These are phyloP conservation scores for Eleutherodactylus coqui DNA, from an alignment of 2,797 vertebrate species.

Conservation along the genomic window DNA sequence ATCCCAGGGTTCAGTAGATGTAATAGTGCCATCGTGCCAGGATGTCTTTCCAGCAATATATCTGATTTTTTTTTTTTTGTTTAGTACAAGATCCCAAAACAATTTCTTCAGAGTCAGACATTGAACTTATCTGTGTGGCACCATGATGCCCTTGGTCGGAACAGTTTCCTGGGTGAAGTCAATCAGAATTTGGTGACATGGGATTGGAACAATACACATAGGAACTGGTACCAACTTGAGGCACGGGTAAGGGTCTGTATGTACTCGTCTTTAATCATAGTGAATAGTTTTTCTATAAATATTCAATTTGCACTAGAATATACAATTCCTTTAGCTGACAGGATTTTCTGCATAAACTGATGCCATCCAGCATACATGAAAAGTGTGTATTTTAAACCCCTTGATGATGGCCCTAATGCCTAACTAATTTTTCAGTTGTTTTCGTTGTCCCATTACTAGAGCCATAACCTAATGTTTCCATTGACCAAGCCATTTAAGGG, in stretches of 20 bases:
- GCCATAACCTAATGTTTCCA: too few relatives aligned
- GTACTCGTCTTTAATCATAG: background rate
- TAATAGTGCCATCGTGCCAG: background rate
- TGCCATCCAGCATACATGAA: too few relatives aligned
- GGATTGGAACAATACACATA: constrained; percentile 86
- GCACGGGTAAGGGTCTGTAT: constrained; percentile 76
- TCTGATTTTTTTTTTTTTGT: constrained; percentile 32
- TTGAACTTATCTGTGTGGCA: constrained; percentile 94
- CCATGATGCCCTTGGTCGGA: constrained; percentile 88
- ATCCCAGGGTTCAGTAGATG: too few relatives aligned
- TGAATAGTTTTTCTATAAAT: background rate
- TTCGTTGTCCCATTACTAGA: too few relatives aligned
- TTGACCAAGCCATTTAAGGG: too few relatives aligned
- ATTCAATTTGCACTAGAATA: too few relatives aligned
- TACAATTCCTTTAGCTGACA: too few relatives aligned
- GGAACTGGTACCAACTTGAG: constrained; percentile 87
- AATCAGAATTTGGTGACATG: constrained; percentile 86
- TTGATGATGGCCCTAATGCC: too few relatives aligned
- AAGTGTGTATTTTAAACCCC: too few relatives aligned
- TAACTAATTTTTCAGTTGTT: too few relatives aligned
- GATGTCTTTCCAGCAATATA: background rate
- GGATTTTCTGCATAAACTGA: too few relatives aligned
- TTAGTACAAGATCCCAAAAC: constrained; percentile 87
- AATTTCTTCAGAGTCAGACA: constrained; percentile 79
- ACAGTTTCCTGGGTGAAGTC: constrained; percentile 91